Base-by-base conservation (phyloP, 2,113 vertebrate species). In the Scalopus aquaticus region DNA sequence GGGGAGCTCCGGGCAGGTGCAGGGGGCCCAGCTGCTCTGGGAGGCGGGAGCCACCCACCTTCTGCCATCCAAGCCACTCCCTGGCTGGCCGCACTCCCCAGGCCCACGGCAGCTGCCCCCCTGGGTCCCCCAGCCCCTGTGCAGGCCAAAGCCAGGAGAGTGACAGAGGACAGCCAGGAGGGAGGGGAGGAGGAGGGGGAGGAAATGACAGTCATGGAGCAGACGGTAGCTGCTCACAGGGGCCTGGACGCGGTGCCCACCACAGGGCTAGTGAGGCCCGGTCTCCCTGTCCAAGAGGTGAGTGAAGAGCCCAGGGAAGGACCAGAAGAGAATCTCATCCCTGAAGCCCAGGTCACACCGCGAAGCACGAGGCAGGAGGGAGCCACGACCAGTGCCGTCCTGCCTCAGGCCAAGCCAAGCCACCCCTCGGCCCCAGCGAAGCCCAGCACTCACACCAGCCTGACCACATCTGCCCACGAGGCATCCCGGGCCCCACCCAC, bases 21-120 rank as follows among this genome's bases (percentile, higher is more conserved):
- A 0, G 90, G 49, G 0, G 91, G 88, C 20, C 97, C 97, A 0
- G 94, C 96, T 0, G 97, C 97, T 37, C 97, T 97, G 9, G 98
- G 91, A 95, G 97, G 0, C 95, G 98, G 86, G 98, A 98, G 60
- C 98, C 99, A n/a, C 98, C 99, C 84, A 96, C 99, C 64, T 54
- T 88, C 95, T 0, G 96, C 90, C 93, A 91, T 97, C 32, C 42
- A 94, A 44, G 96, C 97, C 32, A 93, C 96, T 62, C 56, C 88
- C 70, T 96, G 58, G 1, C 83, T 95, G 0, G 92, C 90, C 0
- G 82, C 70, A 2, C 95, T 96, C 39, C 92, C 95, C 0, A 94
- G 97, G 62, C 97, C 97, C 19, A 90, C 95, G 0, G 92, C 92
- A 0, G 91, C 42, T 0, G 88, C 95, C 0, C 95, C 90, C 26